A percentile compares a stretch with the other conserved stretches of the same genome.
These are phyloP conservation scores for Eurosta solidaginis DNA, from an alignment of 1,140 invertebrate species.

Conservation along the genomic window DNA sequence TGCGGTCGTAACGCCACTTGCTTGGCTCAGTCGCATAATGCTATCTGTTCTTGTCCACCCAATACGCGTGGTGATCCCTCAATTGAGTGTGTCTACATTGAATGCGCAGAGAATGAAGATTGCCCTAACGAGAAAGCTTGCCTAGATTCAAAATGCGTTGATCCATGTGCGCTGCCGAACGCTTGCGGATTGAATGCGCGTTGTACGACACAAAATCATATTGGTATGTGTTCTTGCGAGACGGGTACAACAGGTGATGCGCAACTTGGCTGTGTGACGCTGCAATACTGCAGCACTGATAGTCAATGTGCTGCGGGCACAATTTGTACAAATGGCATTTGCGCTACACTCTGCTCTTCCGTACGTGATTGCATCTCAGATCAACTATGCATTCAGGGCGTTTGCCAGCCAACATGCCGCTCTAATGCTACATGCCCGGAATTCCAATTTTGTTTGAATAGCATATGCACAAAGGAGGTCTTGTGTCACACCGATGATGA, in stretches of 20 bases:
- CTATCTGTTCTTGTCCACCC: conserved; percentile 74
- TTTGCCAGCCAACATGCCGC: conserved; percentile 80
- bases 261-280: conserved; percentile 76
- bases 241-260: conserved; percentile 85
- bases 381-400: conserved; percentile 78
- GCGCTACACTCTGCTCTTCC: conserved; percentile 74
- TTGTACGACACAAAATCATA: conserved; percentile 73
- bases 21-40: conserved; percentile 68
- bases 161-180: conserved; percentile 79
- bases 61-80: conserved; percentile 78
- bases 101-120: conserved; percentile 80
- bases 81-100: conserved; percentile 71
- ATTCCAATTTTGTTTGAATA: conserved; percentile 80
- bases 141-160: conserved; percentile 76
- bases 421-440: conserved; percentile 77
- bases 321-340: conserved; percentile 80
- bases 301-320: conserved; percentile 79
- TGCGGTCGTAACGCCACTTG: conserved; percentile 82
- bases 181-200: conserved; percentile 81
- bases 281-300: conserved; percentile 79
- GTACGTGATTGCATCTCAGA: conserved; percentile 79
- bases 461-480: conserved; percentile 79
- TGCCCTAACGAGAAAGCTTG: conserved; percentile 75
- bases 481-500: conserved; percentile 73
- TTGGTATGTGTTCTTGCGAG: conserved; percentile 79